Base-by-base conservation (phyloP, 2,888 invertebrate species). In the Oscheius onirici region DNA sequence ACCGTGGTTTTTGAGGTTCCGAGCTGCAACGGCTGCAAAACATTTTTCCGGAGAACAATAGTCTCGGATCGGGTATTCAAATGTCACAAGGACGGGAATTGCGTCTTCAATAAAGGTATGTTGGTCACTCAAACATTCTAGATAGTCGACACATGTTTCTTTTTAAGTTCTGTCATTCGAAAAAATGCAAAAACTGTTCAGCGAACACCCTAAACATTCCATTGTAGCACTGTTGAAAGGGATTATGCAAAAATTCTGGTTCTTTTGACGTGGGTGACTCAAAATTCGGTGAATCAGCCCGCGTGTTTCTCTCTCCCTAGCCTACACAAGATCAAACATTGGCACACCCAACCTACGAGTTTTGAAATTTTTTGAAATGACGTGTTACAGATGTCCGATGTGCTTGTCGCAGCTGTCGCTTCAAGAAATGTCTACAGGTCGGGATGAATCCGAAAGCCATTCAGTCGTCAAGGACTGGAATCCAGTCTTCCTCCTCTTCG, bases 21-120 rank as follows among this genome's bases (percentile, higher is more conserved):
- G 13, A 22, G 34, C 44, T 75, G 28, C 55, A 75, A 63, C 26
- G 63, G 63, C 3, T 63, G 75, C 44, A 75, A 75, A 43, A 75
- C 75, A 2, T 75, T 75, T 68, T 75, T 75, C 65, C 75, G 75
- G 13, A 52, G 75, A 17, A 75, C 75, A 22, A 75, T 75, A n/a
- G 70, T 75, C 43, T 73, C 72, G n/a, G 72, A 69, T 15, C 43
- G 75, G 20, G 55, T 51, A 6, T 75, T 75, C 70, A 73, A 73
- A 49, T 75, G 75, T 24, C 71, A 71, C 66, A 75, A 75, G 52
- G 61, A 73, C 20, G 75, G 75, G 3, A 69, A 73, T n/a, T 75
- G 75, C 43, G 44, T 41, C 15, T 73, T 75, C 57, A 73, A 69
- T 54, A 75, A 75, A 69, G 73, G 65, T 69, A 17, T 13, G 26